Evolutionary conservation across 2,888 invertebrate species (phyloP), one percentile per base, ranked within the genome.

Genomic region (Bugula neritina): DNA sequence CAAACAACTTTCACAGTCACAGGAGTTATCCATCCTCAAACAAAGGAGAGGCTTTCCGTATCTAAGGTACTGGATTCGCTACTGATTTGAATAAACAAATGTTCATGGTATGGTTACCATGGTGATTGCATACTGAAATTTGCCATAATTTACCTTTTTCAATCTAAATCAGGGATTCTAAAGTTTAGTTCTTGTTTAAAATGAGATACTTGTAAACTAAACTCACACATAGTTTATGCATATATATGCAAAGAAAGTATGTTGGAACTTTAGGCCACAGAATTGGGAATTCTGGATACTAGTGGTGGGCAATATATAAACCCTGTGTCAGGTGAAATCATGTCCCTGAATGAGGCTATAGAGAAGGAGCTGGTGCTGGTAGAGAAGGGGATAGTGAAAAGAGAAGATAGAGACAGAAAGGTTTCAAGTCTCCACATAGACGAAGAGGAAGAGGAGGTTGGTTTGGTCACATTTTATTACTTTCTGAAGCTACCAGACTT

Each of bases 371-470:
- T 29, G 23, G 70, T 70, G 70, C 52, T 70, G 52, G 70, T 70
- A 23, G 70, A 70, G 70, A 43, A 29, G 29, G 54, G 70, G 5
- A 29, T 70, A 13, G 70, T 70, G n/a, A 43, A 54, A 23, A 21
- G 70, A 25, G 70, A 70, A 2, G 52, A 43, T 10, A 63, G 63
- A 63, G 63, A 63, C 31, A 70, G 54, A 52, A 70, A 70, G 54
- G 70, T 70, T 13, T 43, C 70, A 10, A 70, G 70, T 29, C 43
- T 70, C 1, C 70, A 70, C 70, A 70, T 70, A 5, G 70, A 70
- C 25, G 70, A 70, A 52, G 70, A 70, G 25, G 70, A 70, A 23
- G 52, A 70, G 23, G 70, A 70, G 70, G 54, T 54, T 13, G 3
- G 57, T 23, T n/a, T n/a, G n/a, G n/a, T n/a, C n/a, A n/a, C n/a